phyloP scores from a whole-genome alignment of 2,113 vertebrate species.

The Panthera uncia region DNA sequence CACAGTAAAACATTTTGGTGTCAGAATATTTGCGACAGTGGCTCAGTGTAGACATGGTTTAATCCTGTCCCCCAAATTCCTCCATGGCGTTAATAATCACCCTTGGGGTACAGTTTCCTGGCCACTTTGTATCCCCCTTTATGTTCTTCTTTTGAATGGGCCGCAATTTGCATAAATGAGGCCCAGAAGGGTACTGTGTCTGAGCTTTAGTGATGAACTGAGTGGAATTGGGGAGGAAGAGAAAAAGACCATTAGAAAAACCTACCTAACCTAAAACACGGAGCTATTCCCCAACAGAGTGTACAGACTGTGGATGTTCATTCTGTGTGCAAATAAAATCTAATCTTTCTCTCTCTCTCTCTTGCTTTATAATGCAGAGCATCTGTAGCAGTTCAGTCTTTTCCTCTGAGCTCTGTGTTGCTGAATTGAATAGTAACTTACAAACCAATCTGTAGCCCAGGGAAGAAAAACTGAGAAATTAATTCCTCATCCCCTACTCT shows the following conservation, averaged over 20 bases:
- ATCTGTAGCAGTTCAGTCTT: conserved; percentile 66
- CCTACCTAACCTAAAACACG: conserved; percentile 37
- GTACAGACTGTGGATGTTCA: conserved; percentile 18
- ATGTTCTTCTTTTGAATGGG: conserved; percentile 40
- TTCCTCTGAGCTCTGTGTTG: conserved; percentile 56
- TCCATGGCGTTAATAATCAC: background rate
- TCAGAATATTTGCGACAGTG: conserved; percentile 16
- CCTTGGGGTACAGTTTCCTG: conserved; percentile 8
- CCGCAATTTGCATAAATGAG: conserved; percentile 32
- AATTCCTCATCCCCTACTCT: conserved; percentile 71
- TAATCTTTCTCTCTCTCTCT: conserved; percentile 61
- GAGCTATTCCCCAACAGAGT: conserved; percentile 53
- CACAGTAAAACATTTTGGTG: background rate
- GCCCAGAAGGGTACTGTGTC: conserved; percentile 16
- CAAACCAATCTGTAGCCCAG: conserved; percentile 70
- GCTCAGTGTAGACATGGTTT: background rate
- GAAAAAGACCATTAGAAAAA: conserved; percentile 60
- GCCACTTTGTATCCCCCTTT: background rate
- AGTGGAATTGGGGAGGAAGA: conserved; percentile 71
- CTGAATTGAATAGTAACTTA: conserved; percentile 76
- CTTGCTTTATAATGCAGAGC: conserved; percentile 48
- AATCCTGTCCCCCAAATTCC: background rate
- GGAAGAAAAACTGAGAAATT: conserved; percentile 79
- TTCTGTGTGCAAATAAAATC: conserved; percentile 74
- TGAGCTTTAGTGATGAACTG: conserved; percentile 55